These are phyloP conservation scores for Drosophila prosaltans DNA, from an alignment of 1,140 invertebrate species.

Conservation along the genomic window DNA sequence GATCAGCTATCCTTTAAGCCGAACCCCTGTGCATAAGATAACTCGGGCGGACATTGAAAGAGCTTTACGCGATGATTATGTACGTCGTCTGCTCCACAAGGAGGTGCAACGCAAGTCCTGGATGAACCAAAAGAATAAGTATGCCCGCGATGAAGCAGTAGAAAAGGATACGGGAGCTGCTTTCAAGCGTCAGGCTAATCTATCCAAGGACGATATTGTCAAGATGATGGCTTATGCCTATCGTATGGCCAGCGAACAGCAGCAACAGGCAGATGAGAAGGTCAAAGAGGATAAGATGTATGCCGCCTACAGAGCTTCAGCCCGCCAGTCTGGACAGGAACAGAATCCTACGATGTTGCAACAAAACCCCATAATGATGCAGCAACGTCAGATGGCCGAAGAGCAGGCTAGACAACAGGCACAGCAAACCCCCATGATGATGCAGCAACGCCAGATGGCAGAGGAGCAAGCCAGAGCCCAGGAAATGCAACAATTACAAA, in stretches of 20 bases:
- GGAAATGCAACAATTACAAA: slow-evolving; percentile 11
- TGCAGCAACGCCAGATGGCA: slow-evolving; percentile 2
- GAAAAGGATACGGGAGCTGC: neutral
- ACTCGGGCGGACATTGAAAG: slow-evolving; percentile 69
- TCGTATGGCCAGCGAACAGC: slow-evolving; percentile 62
- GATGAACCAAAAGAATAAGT: slow-evolving; percentile 1
- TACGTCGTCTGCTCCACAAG: slow-evolving; percentile 60
- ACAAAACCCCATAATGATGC: slow-evolving; percentile 3
- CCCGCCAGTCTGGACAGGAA: slow-evolving; percentile 19
- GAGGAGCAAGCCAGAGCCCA: neutral
- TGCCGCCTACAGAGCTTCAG: slow-evolving; percentile 37
- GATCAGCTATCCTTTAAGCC: slow-evolving; percentile 59
- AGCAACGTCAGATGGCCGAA: slow-evolving; percentile 10
- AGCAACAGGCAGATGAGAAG: slow-evolving; percentile 16
- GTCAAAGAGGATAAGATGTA: slow-evolving; percentile 47
- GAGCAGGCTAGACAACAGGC: slow-evolving; percentile 6
- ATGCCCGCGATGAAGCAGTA: neutral
- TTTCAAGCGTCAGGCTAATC: slow-evolving; percentile 59
- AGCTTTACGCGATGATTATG: slow-evolving; percentile 66
- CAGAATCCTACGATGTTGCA: slow-evolving; percentile 19
- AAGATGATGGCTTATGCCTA: slow-evolving; percentile 76
- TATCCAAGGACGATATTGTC: slow-evolving; percentile 72
- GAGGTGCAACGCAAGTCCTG: slow-evolving; percentile 51
- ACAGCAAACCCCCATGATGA: slow-evolving; percentile 1
- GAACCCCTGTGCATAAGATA: slow-evolving; percentile 74